Evolutionary conservation across 1,140 invertebrate species (phyloP), one percentile per base, ranked within the genome.

Genomic region (Adelges cooleyi): DNA sequence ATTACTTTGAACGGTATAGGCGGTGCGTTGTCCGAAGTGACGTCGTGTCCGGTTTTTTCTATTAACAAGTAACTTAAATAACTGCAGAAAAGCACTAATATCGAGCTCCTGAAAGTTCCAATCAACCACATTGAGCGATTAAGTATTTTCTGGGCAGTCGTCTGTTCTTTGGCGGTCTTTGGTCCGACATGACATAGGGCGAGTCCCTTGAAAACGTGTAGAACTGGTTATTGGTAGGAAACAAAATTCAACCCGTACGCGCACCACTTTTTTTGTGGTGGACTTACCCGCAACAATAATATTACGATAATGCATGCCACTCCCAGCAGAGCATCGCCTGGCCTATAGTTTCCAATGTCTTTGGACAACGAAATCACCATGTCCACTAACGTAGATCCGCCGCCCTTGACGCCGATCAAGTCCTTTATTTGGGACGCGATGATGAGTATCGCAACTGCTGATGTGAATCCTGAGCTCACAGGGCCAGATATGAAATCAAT

Each of bases 401-500:
- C 82, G 3, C 87, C 89, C 10, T 78, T 77, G 48, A 95, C 88
- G 1, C 87, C 87, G 17, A 92, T 79, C 20, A 93, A 74, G 69
- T 87, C 86, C 75, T 91, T 94, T 10, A 95, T 76, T 78, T 95
- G 92, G 1, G 90, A 90, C 2, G 86, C 85, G 1, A 90, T 82
- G 51, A 95, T 95, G 67, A 92, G 91, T 17, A 96, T 78, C 17
- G 92, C 91, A 11, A 92, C 92, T 1, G 92, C 92, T 1, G 90
- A 92, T 0, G 91, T 95, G 73, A 95, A 96, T 15, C 91, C 90
- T 11, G 87, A 92, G 13, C 92, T 92, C 0, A 95, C 92, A 0
- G 92, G 90, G 4, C 88, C 87, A 0, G 90, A 94, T 1, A 96
- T 90, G 74, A 94, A 96, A 75, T 95, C 90, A 52, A 95, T 88